Evolutionary conservation across 2,797 vertebrate species (phyloP).

Genomic region (Pseudomugil gertrudae): DNA sequence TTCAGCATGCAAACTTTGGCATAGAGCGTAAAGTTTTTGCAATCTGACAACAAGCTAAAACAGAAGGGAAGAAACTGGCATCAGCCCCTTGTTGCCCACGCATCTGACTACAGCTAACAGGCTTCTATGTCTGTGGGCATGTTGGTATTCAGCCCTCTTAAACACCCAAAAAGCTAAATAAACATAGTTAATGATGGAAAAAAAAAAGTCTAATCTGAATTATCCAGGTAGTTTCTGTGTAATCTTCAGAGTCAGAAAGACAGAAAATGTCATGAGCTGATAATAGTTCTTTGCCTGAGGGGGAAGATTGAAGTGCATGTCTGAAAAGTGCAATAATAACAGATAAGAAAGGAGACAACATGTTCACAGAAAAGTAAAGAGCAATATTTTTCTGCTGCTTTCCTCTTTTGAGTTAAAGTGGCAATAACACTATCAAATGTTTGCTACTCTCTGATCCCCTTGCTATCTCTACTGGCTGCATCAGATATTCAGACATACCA

Average conservation of each 20-base stretch:
- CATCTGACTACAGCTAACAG: not conserved
- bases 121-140: not conserved
- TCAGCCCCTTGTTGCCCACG: too few relatives aligned
- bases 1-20: not conserved
- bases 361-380: conserved; percentile 25
- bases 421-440: conserved; percentile 48
- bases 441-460: conserved; percentile 34
- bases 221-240: not conserved
- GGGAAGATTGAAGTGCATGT: conserved; percentile 1
- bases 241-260: not conserved
- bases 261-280: not conserved
- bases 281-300: not conserved
- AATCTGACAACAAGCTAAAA: too few relatives aligned
- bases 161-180: not conserved
- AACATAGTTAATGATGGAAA: not conserved
- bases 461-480: conserved; percentile 29
- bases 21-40: not conserved
- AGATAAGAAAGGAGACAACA: not conserved
- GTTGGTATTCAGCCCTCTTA: not conserved
- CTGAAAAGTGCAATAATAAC: conserved; percentile 4
- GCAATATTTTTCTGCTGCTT: conserved; percentile 24
- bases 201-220: not conserved
- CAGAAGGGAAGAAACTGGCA: too few relatives aligned
- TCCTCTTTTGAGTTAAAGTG: conserved; percentile 42
- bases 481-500: conserved; percentile 50